phyloP scores from a whole-genome alignment of 2,797 vertebrate species.

The Graptemys geographica region DNA sequence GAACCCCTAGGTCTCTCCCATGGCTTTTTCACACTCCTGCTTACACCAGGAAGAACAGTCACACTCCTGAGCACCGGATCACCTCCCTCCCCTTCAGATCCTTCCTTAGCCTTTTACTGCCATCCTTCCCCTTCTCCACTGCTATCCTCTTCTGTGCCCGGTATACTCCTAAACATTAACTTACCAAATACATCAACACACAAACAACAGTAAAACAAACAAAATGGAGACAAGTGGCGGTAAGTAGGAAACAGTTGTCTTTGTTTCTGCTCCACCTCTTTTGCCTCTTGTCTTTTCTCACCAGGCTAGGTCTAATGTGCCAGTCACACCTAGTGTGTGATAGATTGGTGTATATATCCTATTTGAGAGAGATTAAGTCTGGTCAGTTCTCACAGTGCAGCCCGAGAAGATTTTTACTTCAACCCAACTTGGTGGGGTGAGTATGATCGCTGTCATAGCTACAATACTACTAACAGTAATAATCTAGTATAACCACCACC shows the following conservation, averaged over 20 bases:
- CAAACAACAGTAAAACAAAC: neutral
- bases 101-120: neutral
- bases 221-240: neutral
- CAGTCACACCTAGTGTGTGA: neutral
- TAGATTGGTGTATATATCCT: neutral
- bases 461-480: neutral
- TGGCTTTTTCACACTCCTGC: neutral
- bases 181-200: neutral
- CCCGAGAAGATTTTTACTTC: neutral
- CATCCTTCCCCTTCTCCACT: neutral
- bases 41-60: neutral
- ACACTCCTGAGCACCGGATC: neutral
- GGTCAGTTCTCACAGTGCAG: neutral
- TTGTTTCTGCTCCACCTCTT: neutral
- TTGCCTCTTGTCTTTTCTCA: neutral
- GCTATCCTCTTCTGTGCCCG: neutral
- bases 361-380: neutral
- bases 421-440: neutral
- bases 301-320: neutral
- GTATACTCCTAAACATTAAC: accelerated
- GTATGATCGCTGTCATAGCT: neutral
- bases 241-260: neutral
- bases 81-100: neutral
- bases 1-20: neutral
- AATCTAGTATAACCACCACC: accelerated